Evolutionary conservation across 2,888 invertebrate species (phyloP).

Genomic region (Cabera pusaria): DNA sequence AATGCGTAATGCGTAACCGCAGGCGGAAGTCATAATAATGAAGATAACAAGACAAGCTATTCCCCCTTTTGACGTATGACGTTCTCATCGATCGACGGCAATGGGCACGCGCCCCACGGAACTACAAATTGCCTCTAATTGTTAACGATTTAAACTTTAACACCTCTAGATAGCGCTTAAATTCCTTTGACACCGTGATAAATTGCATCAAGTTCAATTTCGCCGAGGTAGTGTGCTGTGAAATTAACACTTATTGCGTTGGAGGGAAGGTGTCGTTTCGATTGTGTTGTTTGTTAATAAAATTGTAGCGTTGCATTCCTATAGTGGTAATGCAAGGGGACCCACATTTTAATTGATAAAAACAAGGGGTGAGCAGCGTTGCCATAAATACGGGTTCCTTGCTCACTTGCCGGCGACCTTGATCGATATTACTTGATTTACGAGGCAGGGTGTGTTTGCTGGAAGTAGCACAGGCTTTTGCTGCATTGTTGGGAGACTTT

Average conservation of each 20-base stretch:
- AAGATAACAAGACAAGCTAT: constrained; percentile 24
- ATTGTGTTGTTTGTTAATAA: background rate
- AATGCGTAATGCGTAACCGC: constrained; percentile 4
- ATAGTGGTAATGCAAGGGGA: constrained; percentile 44
- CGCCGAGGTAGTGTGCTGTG: constrained; percentile 21
- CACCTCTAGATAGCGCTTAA: constrained; percentile 49
- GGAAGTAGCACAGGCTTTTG: constrained; percentile 11
- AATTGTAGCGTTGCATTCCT: constrained; percentile 43
- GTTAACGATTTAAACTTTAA: constrained; percentile 51
- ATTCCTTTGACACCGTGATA: constrained; percentile 46
- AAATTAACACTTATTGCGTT: background rate
- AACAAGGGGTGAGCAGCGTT: constrained; percentile 50
- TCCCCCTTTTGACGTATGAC: constrained; percentile 33
- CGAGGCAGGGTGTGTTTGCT: constrained; percentile 17
- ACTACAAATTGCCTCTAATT: constrained; percentile 49
- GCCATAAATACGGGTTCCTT: constrained; percentile 14
- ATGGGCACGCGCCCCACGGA: constrained; percentile 49
- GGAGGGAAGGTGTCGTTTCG: constrained; percentile 2
- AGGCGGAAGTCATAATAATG: constrained; percentile 22
- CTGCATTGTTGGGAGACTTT: constrained; percentile 4
- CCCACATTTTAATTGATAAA: constrained; percentile 66
- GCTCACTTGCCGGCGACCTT: constrained; percentile 26
- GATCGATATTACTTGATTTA: constrained; percentile 31
- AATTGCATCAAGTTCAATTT: constrained; percentile 36
- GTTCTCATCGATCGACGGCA: constrained; percentile 31